phyloP scores from a whole-genome alignment of 2,113 vertebrate species.

The Nannobrachium achirus region DNA sequence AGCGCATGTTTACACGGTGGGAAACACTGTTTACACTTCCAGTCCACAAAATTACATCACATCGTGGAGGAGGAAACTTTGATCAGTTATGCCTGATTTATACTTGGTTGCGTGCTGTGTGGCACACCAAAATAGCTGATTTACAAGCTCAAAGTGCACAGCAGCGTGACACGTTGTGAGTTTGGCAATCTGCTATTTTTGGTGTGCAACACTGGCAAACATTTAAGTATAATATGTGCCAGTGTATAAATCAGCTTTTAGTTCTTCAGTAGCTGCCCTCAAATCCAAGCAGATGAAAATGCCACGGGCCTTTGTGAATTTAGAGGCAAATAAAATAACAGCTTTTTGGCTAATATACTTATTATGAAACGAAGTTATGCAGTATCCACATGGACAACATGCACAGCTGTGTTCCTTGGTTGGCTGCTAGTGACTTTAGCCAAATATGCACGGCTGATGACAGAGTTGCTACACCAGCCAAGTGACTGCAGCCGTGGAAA shows the following conservation, averaged over 20 bases:
- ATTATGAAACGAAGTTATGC: conserved; percentile 50
- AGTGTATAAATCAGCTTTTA: neutral
- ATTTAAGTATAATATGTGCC: too few relatives aligned
- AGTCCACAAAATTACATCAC: conserved; percentile 64
- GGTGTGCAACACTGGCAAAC: too few relatives aligned
- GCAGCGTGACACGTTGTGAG: too few relatives aligned
- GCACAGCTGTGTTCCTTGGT: conserved; percentile 46
- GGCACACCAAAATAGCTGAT: too few relatives aligned
- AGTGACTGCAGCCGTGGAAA: conserved; percentile 9
- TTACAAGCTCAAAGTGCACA: too few relatives aligned
- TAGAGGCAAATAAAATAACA: conserved; percentile 37
- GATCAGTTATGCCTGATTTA: conserved; percentile 25
- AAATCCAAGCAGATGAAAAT: conserved; percentile 42
- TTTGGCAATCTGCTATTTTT: too few relatives aligned
- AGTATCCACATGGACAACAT: conserved; percentile 40
- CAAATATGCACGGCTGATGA: conserved; percentile 52
- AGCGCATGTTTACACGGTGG: conserved; percentile 60
- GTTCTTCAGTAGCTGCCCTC: conserved; percentile 49
- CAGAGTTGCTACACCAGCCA: conserved; percentile 14
- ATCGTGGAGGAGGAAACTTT: conserved; percentile 44
- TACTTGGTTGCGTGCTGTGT: too few relatives aligned
- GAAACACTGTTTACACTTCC: conserved; percentile 57
- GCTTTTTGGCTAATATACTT: conserved; percentile 13
- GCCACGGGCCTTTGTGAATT: conserved; percentile 19
- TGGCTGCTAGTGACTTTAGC: conserved; percentile 38